phyloP scores from a whole-genome alignment of 2,113 vertebrate genomes.

The Dasyurus viverrinus region DNA sequence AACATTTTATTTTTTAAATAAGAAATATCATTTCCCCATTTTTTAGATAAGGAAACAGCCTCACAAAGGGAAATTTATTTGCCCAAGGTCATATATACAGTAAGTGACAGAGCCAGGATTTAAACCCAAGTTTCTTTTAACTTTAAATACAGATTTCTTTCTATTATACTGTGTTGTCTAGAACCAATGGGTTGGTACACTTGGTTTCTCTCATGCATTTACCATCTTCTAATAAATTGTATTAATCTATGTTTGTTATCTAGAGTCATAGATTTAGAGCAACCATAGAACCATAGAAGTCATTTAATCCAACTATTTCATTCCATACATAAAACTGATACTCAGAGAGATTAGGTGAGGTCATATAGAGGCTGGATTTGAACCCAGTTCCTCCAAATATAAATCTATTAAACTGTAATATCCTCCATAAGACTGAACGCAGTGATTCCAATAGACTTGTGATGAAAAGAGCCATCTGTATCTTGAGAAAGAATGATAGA shows the following conservation, averaged over 20 bases:
- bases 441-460: neutral
- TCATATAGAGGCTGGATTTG: neutral
- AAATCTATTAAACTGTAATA: neutral
- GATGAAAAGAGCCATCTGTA: too few relatives aligned
- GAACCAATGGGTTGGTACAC: neutral
- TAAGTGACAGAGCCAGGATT: neutral
- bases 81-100: neutral
- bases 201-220: neutral
- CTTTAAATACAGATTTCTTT: neutral
- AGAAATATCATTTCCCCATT: neutral
- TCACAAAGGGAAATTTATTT: neutral
- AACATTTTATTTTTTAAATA: neutral
- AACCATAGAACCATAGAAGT: neutral
- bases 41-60: neutral
- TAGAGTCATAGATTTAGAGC: neutral
- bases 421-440: neutral
- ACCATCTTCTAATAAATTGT: neutral
- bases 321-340: neutral
- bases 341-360: neutral
- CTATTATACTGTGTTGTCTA: neutral
- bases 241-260: neutral
- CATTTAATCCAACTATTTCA: neutral
- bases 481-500: too few relatives aligned
- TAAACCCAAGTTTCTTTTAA: neutral
- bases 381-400: neutral